Evolutionary conservation across 92 coral and sea anemone species (phyloP).

Genomic region (Palythoa heliodiscus): DNA sequence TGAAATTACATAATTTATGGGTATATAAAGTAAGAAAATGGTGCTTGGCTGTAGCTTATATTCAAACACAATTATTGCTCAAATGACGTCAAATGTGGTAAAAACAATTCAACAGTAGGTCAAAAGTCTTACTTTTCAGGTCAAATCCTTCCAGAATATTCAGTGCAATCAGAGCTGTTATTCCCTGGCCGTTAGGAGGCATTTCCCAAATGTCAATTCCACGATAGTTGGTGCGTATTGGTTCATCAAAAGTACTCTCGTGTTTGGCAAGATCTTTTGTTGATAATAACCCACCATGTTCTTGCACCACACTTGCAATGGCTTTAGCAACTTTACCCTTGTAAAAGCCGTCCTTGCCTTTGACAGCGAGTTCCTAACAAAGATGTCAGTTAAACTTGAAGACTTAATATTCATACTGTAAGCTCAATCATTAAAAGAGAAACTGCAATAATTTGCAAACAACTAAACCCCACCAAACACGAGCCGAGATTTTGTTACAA

Average conservation of each 20-base stretch:
- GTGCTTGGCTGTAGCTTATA: neutral
- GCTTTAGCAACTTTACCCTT: conserved; percentile 87
- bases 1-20: no score
- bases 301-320: conserved; percentile 80
- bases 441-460: no score
- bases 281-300: conserved; percentile 86
- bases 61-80: no score
- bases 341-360: conserved; percentile 96
- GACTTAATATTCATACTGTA: no score
- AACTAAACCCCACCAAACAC: no score
- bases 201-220: conserved; percentile 97
- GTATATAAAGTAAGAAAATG: neutral
- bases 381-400: neutral
- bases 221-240: conserved; percentile 76
- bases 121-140: conserved; percentile 62
- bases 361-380: conserved; percentile 70
- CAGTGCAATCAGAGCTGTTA: conserved; percentile 84
- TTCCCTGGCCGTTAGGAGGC: conserved; percentile 98
- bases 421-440: no score
- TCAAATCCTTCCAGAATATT: conserved; percentile 90
- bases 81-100: no score
- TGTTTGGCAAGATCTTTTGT: conserved; percentile 79
- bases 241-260: conserved; percentile 81
- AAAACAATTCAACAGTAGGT: no score
- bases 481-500: no score